phyloP scores from a whole-genome alignment of 2,888 invertebrate genomes.

The Dyspetes luteomarginatus region DNA sequence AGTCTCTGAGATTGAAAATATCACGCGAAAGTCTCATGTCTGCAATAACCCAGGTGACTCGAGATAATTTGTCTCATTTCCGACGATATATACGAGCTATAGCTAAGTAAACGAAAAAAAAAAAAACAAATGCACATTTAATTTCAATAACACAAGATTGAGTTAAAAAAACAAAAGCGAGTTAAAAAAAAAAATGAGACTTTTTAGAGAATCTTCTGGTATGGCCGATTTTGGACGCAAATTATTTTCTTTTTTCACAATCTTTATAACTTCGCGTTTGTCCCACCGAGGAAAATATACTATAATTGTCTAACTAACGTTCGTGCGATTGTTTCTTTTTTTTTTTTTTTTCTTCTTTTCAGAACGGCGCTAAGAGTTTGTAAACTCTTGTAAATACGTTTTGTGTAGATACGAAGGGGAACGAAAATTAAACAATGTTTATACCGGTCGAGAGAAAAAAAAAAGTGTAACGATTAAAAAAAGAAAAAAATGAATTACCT shows the following conservation, averaged over 20 bases:
- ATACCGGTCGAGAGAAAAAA: not conserved
- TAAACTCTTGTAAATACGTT: constrained; percentile 58
- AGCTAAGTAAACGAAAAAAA: constrained; percentile 8
- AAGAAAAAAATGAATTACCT: constrained; percentile 40
- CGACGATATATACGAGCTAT: not conserved
- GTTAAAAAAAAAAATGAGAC: not conserved
- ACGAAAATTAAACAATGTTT: not conserved
- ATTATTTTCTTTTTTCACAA: constrained; percentile 11
- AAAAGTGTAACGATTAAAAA: constrained; percentile 6
- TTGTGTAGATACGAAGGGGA: constrained; percentile 54
- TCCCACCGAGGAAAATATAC: not conserved
- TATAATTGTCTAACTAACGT: constrained; percentile 10
- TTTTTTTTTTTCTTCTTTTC: constrained; percentile 3
- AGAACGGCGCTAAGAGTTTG: constrained; percentile 42
- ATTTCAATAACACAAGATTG: not conserved
- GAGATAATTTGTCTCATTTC: constrained; percentile 3
- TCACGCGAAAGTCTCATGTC: not conserved
- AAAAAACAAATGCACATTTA: not conserved
- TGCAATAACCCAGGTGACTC: not conserved
- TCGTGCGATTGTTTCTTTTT: not conserved
- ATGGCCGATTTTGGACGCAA: constrained; percentile 2
- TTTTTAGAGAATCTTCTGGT: not conserved
- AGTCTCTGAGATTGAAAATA: not conserved
- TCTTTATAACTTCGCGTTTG: constrained; percentile 17
- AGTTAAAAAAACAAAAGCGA: not conserved